Conservation (phyloP, 1,140 invertebrate species). For the Meloidogyne chitwoodi region DNA sequence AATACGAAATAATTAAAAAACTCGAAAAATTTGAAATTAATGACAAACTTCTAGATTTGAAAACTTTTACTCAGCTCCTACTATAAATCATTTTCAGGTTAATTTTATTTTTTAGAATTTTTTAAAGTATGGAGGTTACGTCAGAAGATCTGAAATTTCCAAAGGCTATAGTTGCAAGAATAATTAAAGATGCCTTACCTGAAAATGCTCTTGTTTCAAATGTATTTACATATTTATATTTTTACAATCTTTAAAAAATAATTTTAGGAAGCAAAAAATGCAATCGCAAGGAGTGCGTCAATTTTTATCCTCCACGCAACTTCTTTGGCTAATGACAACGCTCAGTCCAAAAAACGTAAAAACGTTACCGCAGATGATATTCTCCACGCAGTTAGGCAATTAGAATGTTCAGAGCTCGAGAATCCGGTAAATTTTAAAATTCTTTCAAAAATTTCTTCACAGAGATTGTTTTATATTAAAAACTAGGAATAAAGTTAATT, state of each 20-base stretch:
- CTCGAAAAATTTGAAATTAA: too few relatives aligned
- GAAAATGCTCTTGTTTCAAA: constrained; percentile 16
- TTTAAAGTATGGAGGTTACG: constrained; percentile 8
- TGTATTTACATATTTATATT: constrained; percentile 15
- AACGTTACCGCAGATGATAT: constrained; percentile 32
- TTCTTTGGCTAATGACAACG: constrained; percentile 27
- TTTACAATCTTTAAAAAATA: not conserved
- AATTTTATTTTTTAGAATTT: not conserved
- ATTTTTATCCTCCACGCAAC: constrained; percentile 29
- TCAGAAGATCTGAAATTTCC: constrained; percentile 25
- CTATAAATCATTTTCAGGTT: too few relatives aligned
- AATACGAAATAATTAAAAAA: too few relatives aligned
- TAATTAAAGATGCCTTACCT: constrained; percentile 28
- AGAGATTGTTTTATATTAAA: too few relatives aligned
- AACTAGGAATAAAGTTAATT: too few relatives aligned
- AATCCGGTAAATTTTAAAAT: constrained; percentile 6
- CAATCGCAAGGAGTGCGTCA: constrained; percentile 25
- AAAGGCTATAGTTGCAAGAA: constrained; percentile 21
- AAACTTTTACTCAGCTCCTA: too few relatives aligned
- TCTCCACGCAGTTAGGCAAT: constrained; percentile 19
- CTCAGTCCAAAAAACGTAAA: constrained; percentile 26
- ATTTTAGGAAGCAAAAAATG: constrained; percentile 33
- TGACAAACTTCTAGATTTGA: too few relatives aligned
- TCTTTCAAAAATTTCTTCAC: too few relatives aligned
- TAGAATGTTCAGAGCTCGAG: constrained; percentile 30